phyloP scores from a whole-genome alignment of 2,113 vertebrate species.

The Pelecanus crispus region DNA sequence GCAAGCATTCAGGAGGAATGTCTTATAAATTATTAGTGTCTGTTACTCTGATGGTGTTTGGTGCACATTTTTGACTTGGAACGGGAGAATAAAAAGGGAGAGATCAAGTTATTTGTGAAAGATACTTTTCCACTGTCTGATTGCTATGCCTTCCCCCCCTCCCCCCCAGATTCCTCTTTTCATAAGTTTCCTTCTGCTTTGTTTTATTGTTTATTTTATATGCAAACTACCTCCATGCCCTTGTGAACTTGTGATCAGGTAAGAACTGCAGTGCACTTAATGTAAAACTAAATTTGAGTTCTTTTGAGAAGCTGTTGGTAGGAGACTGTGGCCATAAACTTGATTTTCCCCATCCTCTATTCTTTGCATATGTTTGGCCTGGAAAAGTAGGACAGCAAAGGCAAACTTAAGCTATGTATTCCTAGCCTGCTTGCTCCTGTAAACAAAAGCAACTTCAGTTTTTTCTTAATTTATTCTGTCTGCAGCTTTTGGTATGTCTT shows the following conservation, averaged over 20 bases:
- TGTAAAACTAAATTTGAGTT: neutral
- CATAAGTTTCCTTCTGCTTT: neutral
- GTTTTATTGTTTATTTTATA: neutral
- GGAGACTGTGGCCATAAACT: neutral
- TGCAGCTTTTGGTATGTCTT: neutral
- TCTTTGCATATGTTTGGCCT: neutral
- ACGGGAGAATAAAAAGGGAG: neutral
- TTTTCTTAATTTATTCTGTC: neutral
- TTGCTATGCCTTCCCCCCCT: fast-evolving
- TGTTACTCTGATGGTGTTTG: neutral
- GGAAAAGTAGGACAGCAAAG: neutral
- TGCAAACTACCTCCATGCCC: neutral
- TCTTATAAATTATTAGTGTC: neutral
- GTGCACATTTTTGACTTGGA: neutral
- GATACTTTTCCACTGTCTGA: neutral
- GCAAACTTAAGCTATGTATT: neutral
- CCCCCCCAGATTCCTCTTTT: neutral
- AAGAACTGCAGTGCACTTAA: neutral
- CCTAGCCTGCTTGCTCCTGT: neutral
- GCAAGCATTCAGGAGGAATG: neutral
- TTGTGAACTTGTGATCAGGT: slow-evolving; percentile 22
- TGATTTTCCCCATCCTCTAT: neutral
- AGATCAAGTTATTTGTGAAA: neutral
- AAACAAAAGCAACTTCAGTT: neutral
- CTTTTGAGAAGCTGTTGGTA: neutral